Base-by-base conservation (phyloP, 2,113 vertebrate genomes). In the Dunckerocampus dactyliophorus region DNA sequence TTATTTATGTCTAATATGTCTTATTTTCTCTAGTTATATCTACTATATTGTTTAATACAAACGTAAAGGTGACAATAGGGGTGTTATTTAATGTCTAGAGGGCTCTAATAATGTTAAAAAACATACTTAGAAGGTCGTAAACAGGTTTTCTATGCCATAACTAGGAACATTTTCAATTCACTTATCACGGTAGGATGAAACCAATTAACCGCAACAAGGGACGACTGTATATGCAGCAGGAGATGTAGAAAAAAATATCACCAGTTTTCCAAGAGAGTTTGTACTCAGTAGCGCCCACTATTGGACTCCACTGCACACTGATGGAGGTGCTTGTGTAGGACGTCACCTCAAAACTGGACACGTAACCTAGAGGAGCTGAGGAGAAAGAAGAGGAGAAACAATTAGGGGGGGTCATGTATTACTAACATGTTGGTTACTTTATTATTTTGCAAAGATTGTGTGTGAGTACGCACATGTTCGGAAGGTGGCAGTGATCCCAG, bases 301-400 rank as follows among this genome's bases (percentile, higher is more conserved):
- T 89, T 20, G 92, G 73, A 45, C 89, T 92, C 94, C 94, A 95
- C 1, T 82, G 87, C 39, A 94, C 62, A 47, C 87, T 86, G 21
- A 95, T 85, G 52, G 91, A 90, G 16, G 86, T 82, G 60, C 88
- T 92, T 51, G 87, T 92, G 80, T 85, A 92, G 51, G 92, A 91
- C 0, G 80, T 81, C 62, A 94, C 93, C 77, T 87, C 93, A 80
- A 95, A 94, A 79, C 92, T 91, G 59, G 93, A 92, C 63, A 94
- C 90, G 0, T 92, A 93, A 54, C 92, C 92, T 46, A 95, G 84
- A n/a, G 93, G 93, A 75, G 91, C 94, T 96, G 82, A 63, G 43
- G 45, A 12, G 31, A 5, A 22, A 12, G n/a, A 49, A 39, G n/a
- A 55, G 1, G 31, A 19, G 21, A 11, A 64, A 46, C 6, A 46